Evolutionary conservation across 2,888 invertebrate genomes (phyloP), one percentile per base, ranked within the genome.

Genomic region (Helleia helle): DNA sequence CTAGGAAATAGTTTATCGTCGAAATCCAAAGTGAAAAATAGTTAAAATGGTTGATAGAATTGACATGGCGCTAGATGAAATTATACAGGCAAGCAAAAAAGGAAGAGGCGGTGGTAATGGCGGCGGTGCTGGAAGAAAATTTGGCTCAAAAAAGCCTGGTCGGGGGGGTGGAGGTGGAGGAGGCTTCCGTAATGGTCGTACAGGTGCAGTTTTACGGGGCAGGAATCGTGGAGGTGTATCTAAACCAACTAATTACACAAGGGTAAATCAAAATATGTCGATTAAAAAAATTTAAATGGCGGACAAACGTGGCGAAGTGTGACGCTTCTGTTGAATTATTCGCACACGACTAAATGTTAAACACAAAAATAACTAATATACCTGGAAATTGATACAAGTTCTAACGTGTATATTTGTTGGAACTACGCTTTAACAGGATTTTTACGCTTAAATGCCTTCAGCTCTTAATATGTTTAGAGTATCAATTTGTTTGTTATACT

Each of bases 1-100:
- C 8, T 13, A 4, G n/a, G 5, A 15, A 15, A 6, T 14, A 3
- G 15, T n/a, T 15, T 2, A 30, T 14, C 29, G 14, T 29, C 15
- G 3, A 15, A 0, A 26, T 26, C 26, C 4, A 4, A 7, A n/a
- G 5, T 30, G 9, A 14, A 11, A 38, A 31, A 40, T 12, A 26
- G 17, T 61, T 56, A 91, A 87, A 77, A 95, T 96, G 95, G 93
- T 92, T 61, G 95, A 96, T 67, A 96, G 94, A 87, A 94, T 98
- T 76, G 97, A 98, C 80, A 94, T 97, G 94, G 96, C 97, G 65
- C 88, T 98, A 56, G 98, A 98, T 73, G 98, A 98, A 58, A 96
- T 98, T 47, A 98, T 98, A 61, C 97, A 94, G 86, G 91, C 91
- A 64, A 92, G 88, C 58, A 94, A 91, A 80, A 87, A 87, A 47